Conservation (phyloP, 2,113 vertebrate genomes). For the Mormoops blainvillei region DNA sequence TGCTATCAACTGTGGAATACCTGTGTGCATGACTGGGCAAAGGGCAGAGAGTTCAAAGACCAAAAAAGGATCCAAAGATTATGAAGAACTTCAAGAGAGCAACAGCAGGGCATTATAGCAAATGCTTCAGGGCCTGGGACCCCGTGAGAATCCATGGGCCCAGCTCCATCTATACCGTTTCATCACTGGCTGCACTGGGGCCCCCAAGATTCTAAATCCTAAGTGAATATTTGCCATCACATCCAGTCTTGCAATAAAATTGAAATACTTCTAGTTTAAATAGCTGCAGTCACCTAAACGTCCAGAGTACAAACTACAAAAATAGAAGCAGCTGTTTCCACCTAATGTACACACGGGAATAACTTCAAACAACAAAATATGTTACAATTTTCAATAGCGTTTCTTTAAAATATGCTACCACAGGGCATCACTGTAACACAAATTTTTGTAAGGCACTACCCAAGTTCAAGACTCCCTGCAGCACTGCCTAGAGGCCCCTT, state of each 20-base stretch:
- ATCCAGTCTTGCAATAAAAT: background rate
- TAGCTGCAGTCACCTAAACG: background rate
- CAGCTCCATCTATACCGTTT: background rate
- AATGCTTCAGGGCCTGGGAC: background rate
- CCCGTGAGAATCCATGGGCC: background rate
- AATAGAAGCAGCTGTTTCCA: background rate
- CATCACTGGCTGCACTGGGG: background rate
- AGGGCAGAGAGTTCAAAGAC: background rate
- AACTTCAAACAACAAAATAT: background rate
- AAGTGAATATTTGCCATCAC: background rate
- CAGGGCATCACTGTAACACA: background rate
- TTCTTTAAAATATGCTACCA: background rate
- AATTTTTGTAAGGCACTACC: background rate
- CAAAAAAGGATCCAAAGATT: background rate
- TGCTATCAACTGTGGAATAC: background rate
- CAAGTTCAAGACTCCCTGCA: background rate
- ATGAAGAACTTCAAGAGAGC: background rate
- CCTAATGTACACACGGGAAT: background rate
- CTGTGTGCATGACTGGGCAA: background rate
- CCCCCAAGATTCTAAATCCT: background rate
- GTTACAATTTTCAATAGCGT: background rate
- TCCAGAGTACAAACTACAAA: background rate
- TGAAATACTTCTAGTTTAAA: background rate
- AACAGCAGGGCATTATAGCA: background rate
- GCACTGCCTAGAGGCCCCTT: too few species aligned